Evolutionary conservation across 2,113 vertebrate genomes (phyloP), one percentile per base, ranked within the genome.

Genomic region (Hyperopisus bebe): DNA sequence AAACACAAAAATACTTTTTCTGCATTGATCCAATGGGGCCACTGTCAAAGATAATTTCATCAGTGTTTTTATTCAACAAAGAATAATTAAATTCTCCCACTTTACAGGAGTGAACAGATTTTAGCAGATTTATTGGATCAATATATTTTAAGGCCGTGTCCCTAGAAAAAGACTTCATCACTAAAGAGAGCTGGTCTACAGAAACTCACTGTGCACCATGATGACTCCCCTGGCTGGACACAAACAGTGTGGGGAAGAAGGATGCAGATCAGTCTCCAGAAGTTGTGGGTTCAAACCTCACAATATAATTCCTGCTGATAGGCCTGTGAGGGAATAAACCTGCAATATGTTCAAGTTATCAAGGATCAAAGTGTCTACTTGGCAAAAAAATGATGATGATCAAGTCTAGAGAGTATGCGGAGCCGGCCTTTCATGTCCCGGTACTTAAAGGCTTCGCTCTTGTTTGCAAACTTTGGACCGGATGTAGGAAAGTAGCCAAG

Each of bases 1-100:
- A 89, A 66, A 42, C 91, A 91, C 86, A 80, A 84, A 84, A 84
- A 84, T 91, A 83, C 91, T 2, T 92, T 92, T 92, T 89, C 80
- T 90, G 89, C 24, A 86, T 47, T 70, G 74, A 88, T 90, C 55
- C 87, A 35, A 50, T 85, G 11, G 24, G 51, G 39, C 74, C 80
- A 83, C 89, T 39, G n/a, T 83, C 5, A 48, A 55, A 21, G 3
- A 24, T 84, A 17, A 62, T 88, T 53, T 55, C 17, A 5, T 58
- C 10, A 58, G 9, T 62, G 42, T 66, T 62, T 87, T 9, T 87
- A 35, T 24, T 66, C 50, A 31, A 51, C 27, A 47, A 84, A 24
- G 35, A 51, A 39, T 21, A 58, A 58, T 46, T 55, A 4, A 44
- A 48, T 48, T 62, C n/a, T 55, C 5, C 62, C 11, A 17, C n/a